phyloP scores from a whole-genome alignment of 2,888 invertebrate genomes.

The Marasmarcha lunaedactyla region DNA sequence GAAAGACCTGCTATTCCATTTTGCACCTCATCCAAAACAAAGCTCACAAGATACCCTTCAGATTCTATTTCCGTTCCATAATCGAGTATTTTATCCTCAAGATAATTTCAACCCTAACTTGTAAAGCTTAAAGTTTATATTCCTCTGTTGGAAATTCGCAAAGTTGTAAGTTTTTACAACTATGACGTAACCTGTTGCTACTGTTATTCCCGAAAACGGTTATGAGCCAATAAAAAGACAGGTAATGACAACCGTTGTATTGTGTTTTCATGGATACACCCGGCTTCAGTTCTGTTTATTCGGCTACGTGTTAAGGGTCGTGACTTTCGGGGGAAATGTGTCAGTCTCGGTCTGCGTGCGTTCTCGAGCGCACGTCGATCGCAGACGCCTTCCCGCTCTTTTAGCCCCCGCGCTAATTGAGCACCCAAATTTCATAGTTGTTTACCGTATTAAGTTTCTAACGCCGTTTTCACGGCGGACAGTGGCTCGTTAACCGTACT shows the following conservation, averaged over 20 bases:
- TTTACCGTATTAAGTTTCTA: too few relatives aligned
- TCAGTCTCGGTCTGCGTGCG: too few relatives aligned
- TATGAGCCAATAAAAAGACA: conserved; percentile 49
- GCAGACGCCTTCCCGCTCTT: too few relatives aligned
- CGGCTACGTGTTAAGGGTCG: too few relatives aligned
- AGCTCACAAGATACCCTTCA: neutral
- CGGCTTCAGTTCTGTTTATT: conserved; percentile 10
- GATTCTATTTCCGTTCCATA: neutral
- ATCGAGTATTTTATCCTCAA: neutral
- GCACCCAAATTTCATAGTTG: too few relatives aligned
- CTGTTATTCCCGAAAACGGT: conserved; percentile 24
- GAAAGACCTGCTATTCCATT: neutral
- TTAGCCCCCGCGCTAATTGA: too few relatives aligned
- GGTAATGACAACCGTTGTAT: conserved; percentile 32
- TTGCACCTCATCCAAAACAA: neutral
- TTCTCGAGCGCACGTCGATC: too few relatives aligned
- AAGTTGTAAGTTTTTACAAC: conserved; percentile 26
- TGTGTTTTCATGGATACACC: conserved; percentile 34
- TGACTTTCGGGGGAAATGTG: too few relatives aligned
- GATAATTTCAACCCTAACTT: neutral
- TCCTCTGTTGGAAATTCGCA: conserved; percentile 14
- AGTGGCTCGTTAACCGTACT: too few relatives aligned
- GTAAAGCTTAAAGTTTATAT: conserved; percentile 16
- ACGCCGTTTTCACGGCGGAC: too few relatives aligned
- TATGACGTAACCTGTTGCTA: conserved; percentile 46